phyloP scores from a whole-genome alignment of 2,888 invertebrate genomes.

The Eudemis profundana region DNA sequence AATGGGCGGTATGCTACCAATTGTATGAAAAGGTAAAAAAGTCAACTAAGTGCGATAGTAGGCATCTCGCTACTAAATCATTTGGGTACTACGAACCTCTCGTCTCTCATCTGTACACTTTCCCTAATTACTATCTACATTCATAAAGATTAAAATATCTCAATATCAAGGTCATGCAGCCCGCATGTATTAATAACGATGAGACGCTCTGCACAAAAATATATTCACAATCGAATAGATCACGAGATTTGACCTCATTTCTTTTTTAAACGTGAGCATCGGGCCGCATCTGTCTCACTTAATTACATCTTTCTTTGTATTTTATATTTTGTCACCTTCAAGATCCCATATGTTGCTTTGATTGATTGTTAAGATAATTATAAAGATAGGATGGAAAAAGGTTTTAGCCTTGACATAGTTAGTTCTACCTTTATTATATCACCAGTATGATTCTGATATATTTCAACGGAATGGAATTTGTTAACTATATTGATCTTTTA shows the following conservation, averaged over 20 bases:
- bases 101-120: slow-evolving; percentile 11
- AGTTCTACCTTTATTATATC: neutral
- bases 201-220: slow-evolving; percentile 51
- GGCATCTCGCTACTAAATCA: no score
- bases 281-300: slow-evolving; percentile 30
- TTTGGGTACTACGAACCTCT: no score
- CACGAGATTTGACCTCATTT: slow-evolving; percentile 73
- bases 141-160: slow-evolving; percentile 24
- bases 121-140: slow-evolving; percentile 18
- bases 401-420: slow-evolving; percentile 18
- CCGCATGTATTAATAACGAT: slow-evolving; percentile 41
- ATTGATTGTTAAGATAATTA: slow-evolving; percentile 24
- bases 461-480: no score
- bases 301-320: slow-evolving; percentile 34
- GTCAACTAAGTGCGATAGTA: no score
- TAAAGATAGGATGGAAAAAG: neutral
- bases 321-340: slow-evolving; percentile 17
- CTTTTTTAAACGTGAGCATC: slow-evolving; percentile 63
- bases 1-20: no score
- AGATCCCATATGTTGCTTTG: slow-evolving; percentile 13
- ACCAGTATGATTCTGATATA: neutral
- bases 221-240: slow-evolving; percentile 56
- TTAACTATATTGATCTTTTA: no score
- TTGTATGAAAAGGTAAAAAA: no score
- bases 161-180: slow-evolving; percentile 40